Evolutionary conservation across 2,888 invertebrate species (phyloP).

Genomic region (Oscheius sp.): DNA sequence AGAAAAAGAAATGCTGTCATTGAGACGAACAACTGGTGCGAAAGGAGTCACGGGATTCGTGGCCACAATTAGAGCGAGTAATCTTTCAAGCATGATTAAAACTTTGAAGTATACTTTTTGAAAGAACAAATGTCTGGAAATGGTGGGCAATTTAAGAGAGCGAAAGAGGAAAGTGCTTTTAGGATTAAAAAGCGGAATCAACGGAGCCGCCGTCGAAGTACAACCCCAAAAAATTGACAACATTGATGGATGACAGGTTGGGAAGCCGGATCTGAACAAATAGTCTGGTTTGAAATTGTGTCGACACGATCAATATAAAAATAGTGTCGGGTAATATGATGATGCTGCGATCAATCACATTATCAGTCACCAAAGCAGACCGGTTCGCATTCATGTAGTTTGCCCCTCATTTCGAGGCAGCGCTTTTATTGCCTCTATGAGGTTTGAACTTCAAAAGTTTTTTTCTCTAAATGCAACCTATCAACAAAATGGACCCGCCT

Average conservation of each 20-base stretch:
- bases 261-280: slow-evolving; percentile 14
- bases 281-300: background rate
- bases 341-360: slow-evolving; percentile 39
- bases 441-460: too few species aligned
- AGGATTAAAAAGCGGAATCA: slow-evolving; percentile 13
- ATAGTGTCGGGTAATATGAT: slow-evolving; percentile 32
- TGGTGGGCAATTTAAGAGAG: background rate
- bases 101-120: background rate
- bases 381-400: slow-evolving; percentile 23
- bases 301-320: slow-evolving; percentile 30
- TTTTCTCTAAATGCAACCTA: too few species aligned
- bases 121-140: background rate
- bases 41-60: slow-evolving; percentile 5
- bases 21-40: slow-evolving; percentile 23
- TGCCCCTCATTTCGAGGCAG: slow-evolving; percentile 14
- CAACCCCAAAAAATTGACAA: slow-evolving; percentile 22
- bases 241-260: slow-evolving; percentile 21
- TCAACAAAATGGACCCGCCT: too few species aligned
- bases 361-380: slow-evolving; percentile 32
- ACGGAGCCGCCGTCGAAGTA: background rate
- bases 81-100: slow-evolving; percentile 1
- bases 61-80: background rate
- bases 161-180: slow-evolving; percentile 12
- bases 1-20: background rate
- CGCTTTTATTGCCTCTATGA: background rate